Evolutionary conservation across 1,140 invertebrate genomes (phyloP), one percentile per base, ranked within the genome.

Genomic region (Nymphalis io): DNA sequence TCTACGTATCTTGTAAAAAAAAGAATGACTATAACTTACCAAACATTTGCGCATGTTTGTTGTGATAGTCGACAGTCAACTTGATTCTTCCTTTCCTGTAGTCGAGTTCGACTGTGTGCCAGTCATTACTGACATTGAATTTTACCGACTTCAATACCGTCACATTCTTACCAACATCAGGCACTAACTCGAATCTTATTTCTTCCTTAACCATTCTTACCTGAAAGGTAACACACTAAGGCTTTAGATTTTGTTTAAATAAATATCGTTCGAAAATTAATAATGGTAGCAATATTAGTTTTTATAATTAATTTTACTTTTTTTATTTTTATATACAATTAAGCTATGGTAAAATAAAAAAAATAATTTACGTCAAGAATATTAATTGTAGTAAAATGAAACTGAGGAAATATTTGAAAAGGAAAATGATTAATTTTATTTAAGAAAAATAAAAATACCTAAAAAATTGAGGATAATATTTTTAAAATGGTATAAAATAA

Each of bases 171-270:
- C 92, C 93, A 4, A 93, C 85, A 69, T 95, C 94, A 63, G 95
- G 94, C 18, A 96, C 93, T 23, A 97, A 86, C 87, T 96, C 95
- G 82, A 97, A 97, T 76, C 95, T 93, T 42, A 97, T 95, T 88
- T 97, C 96, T 80, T 96, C 96, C 82, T 96, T 96, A 0, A 96
- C 94, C 75, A 96, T 93, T 51, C 95, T 93, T 33, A 96, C 92
- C 95, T 96, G 65, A 61, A 33, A 59, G 4, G 12, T 33, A 33
- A 8, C 27, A 33, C 10, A 33, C 10, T 8, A 4, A 33, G 27
- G 27, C 27, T 33, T 33, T 33, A n/a, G n/a, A n/a, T n/a, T n/a
- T n/a, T n/a, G n/a, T n/a, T n/a, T n/a, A n/a, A n/a, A n/a, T n/a
- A n/a, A n/a, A n/a, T n/a, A n/a, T n/a, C n/a, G n/a, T n/a, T n/a